phyloP scores from a whole-genome alignment of 2,888 invertebrate species.

The Lasioglossum pauxillum region DNA sequence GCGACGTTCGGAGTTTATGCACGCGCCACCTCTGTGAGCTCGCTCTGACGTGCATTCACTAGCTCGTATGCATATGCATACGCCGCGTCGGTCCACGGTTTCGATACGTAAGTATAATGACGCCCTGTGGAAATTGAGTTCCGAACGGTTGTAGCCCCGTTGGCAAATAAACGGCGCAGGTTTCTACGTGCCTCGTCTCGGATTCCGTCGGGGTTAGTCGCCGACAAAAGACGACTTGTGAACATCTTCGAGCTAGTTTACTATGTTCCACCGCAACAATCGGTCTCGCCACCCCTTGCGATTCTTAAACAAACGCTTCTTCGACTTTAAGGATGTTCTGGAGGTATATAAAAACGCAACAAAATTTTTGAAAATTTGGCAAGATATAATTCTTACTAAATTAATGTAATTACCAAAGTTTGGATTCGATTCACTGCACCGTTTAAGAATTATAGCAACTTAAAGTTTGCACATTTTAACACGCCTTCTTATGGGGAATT shows the following conservation, averaged over 20 bases:
- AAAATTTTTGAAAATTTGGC: too few relatives aligned
- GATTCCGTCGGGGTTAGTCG: background rate
- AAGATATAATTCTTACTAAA: too few relatives aligned
- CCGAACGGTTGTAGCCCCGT: background rate
- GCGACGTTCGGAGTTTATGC: conserved; percentile 28
- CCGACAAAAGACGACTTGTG: background rate
- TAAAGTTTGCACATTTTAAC: too few relatives aligned
- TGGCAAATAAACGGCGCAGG: background rate
- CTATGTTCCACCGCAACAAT: background rate
- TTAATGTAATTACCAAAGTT: too few relatives aligned
- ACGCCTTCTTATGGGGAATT: too few relatives aligned
- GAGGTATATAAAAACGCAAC: too few relatives aligned
- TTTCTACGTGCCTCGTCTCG: background rate
- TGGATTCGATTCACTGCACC: too few relatives aligned
- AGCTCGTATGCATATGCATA: conserved; percentile 61
- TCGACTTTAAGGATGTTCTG: too few relatives aligned
- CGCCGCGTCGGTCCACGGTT: conserved; percentile 1
- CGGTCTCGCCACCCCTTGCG: background rate
- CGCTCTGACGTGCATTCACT: conserved; percentile 27
- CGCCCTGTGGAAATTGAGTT: conserved; percentile 52
- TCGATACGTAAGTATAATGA: conserved; percentile 47
- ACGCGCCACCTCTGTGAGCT: conserved; percentile 16
- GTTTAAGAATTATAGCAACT: too few relatives aligned
- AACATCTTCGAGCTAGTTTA: background rate
- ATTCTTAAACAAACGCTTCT: background rate